Conservation (phyloP, 2,888 invertebrate genomes). For the Clepsis dumicolana region DNA sequence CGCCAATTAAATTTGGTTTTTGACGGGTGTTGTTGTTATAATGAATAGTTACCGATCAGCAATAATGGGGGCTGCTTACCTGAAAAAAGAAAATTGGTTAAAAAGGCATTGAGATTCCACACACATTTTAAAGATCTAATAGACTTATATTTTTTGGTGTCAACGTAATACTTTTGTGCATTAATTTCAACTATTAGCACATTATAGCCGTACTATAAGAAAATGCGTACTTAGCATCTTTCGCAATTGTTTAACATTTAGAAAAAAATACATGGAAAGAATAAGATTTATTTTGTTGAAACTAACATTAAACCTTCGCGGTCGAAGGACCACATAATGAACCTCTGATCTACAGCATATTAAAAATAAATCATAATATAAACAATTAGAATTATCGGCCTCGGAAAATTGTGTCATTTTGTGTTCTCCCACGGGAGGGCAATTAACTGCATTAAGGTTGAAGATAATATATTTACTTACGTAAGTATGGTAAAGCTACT, state of each 20-base stretch:
- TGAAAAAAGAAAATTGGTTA: slow-evolving; percentile 18
- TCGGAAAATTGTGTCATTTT: slow-evolving; percentile 29
- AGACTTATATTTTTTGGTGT: too few relatives aligned
- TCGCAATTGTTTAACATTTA: too few relatives aligned
- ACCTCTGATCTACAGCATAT: slow-evolving; percentile 26
- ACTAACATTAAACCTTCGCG: slow-evolving; percentile 12
- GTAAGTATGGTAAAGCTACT: not conserved
- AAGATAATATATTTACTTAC: slow-evolving; percentile 3
- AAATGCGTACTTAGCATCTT: too few relatives aligned
- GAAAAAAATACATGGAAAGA: too few relatives aligned
- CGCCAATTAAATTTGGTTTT: not conserved
- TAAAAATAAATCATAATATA: slow-evolving; percentile 35
- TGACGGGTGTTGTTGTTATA: not conserved
- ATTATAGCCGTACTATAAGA: too few relatives aligned
- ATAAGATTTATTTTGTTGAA: not conserved
- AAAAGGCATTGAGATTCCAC: not conserved
- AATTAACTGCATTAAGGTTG: slow-evolving; percentile 12
- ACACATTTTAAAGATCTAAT: too few relatives aligned
- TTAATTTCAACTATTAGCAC: too few relatives aligned
- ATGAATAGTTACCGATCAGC: slow-evolving; percentile 6
- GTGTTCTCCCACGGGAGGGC: slow-evolving; percentile 23
- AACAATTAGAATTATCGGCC: slow-evolving; percentile 17
- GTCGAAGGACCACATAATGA: slow-evolving; percentile 35
- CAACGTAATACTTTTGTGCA: too few relatives aligned
- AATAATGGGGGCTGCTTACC: slow-evolving; percentile 16